Percentiles rank a stretch among this genome's conserved stretches.
Conservation (phyloP, 1,140 invertebrate genomes). For the Popillia japonica region DNA sequence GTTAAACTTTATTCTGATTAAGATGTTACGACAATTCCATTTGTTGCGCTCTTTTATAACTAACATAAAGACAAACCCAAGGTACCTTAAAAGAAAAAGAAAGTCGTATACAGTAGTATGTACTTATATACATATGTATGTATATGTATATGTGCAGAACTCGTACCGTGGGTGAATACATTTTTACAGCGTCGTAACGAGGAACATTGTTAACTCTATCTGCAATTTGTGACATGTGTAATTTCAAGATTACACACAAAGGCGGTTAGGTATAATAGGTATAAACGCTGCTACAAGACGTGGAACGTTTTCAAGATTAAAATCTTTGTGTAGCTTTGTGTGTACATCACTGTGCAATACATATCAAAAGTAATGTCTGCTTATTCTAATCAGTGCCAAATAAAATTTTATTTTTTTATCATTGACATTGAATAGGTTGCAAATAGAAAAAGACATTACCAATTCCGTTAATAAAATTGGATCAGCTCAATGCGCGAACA, state of each 20-base stretch:
- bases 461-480: too few species aligned
- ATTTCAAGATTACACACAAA: slow-evolving; percentile 6
- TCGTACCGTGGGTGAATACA: not conserved
- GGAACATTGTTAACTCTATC: slow-evolving; percentile 1
- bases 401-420: too few species aligned
- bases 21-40: not conserved
- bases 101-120: not conserved
- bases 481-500: too few species aligned
- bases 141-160: not conserved
- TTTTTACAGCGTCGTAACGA: slow-evolving; percentile 17
- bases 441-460: too few species aligned
- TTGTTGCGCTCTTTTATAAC: not conserved
- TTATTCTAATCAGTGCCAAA: too few species aligned
- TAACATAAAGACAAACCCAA: not conserved
- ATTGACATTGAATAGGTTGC: too few species aligned
- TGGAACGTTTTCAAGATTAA: not conserved
- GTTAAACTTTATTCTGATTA: not conserved
- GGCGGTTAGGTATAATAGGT: not conserved
- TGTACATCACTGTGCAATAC: not conserved
- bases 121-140: too few species aligned
- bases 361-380: too few species aligned
- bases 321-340: not conserved
- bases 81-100: not conserved
- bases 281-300: not conserved
- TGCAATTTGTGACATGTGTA: slow-evolving; percentile 18